Percentiles rank a stretch among this genome's conserved stretches.
Evolutionary conservation across 1,140 invertebrate species (phyloP).

Genomic region (Psilanteris sp.): DNA sequence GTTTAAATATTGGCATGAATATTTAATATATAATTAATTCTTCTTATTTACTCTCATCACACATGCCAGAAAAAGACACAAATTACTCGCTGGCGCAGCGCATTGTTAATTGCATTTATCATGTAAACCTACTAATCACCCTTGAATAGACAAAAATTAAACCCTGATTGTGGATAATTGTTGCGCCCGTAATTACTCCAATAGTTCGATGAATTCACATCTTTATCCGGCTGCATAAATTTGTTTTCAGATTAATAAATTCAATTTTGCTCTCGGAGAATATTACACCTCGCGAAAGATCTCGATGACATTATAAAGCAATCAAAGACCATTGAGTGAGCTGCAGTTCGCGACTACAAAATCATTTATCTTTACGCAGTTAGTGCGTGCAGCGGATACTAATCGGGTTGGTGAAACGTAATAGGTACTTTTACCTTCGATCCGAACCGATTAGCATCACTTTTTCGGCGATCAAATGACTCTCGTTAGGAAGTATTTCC

Average conservation of each 20-base stretch:
- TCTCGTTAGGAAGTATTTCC: slow-evolving; percentile 8
- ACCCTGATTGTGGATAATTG: slow-evolving; percentile 57
- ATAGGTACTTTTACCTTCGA: slow-evolving; percentile 32
- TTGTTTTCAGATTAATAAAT: slow-evolving; percentile 61
- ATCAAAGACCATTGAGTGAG: slow-evolving; percentile 58
- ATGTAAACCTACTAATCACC: slow-evolving; percentile 51
- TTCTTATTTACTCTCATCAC: slow-evolving; percentile 41
- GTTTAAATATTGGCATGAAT: slow-evolving; percentile 24
- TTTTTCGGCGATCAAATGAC: slow-evolving; percentile 22
- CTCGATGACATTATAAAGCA: slow-evolving; percentile 52
- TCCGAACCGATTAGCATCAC: slow-evolving; percentile 15
- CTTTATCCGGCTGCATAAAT: slow-evolving; percentile 50
- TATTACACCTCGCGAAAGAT: slow-evolving; percentile 47
- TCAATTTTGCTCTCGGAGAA: slow-evolving; percentile 30
- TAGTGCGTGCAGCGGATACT: slow-evolving; percentile 42
- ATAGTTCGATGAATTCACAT: slow-evolving; percentile 54
- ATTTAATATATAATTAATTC: slow-evolving; percentile 38
- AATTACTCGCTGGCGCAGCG: slow-evolving; percentile 31
- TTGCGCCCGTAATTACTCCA: slow-evolving; percentile 42
- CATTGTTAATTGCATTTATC: slow-evolving; percentile 47
- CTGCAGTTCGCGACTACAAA: slow-evolving; percentile 37
- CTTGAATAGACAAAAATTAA: slow-evolving; percentile 57
- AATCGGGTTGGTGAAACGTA: slow-evolving; percentile 12
- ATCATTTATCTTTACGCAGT: slow-evolving; percentile 51
- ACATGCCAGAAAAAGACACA: slow-evolving; percentile 30